A percentile compares a stretch with the other conserved stretches of the same genome.
phyloP scores from a whole-genome alignment of 2,797 vertebrate genomes.

The Schizopygopsis malacanthus region DNA sequence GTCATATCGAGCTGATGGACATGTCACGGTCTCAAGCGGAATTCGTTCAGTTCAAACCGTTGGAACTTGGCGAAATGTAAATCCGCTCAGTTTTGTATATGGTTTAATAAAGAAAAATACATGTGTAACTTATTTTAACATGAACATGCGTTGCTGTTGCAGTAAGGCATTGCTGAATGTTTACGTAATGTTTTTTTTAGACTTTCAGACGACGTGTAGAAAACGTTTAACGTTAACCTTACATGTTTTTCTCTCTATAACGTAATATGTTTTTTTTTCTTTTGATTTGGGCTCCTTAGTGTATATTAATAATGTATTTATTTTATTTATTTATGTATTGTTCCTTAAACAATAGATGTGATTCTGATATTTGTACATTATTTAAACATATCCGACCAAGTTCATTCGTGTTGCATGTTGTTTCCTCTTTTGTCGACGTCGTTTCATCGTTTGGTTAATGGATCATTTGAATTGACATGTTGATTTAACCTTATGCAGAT shows the following conservation, averaged over 20 bases:
- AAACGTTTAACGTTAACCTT: too few relatives aligned
- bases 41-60: conserved; percentile 31
- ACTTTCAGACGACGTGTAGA: not conserved
- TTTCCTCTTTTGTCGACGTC: conserved; percentile 24
- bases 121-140: not conserved
- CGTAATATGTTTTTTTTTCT: not conserved
- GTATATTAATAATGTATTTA: not conserved
- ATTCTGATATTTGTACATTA: not conserved
- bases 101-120: too few relatives aligned
- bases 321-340: not conserved
- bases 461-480: conserved; percentile 1
- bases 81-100: not conserved
- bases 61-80: not conserved
- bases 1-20: conserved; percentile 26
- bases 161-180: conserved; percentile 12
- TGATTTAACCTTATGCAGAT: not conserved
- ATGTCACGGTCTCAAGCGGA: conserved; percentile 16
- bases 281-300: not conserved
- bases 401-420: not conserved
- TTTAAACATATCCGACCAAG: not conserved
- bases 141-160: not conserved
- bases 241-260: not conserved
- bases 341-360: not conserved
- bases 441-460: conserved; percentile 31
- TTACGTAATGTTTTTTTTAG: not conserved